These are phyloP conservation scores for Drosophila aff. DNA, from an alignment of 1,140 invertebrate species.

Conservation along the genomic window DNA sequence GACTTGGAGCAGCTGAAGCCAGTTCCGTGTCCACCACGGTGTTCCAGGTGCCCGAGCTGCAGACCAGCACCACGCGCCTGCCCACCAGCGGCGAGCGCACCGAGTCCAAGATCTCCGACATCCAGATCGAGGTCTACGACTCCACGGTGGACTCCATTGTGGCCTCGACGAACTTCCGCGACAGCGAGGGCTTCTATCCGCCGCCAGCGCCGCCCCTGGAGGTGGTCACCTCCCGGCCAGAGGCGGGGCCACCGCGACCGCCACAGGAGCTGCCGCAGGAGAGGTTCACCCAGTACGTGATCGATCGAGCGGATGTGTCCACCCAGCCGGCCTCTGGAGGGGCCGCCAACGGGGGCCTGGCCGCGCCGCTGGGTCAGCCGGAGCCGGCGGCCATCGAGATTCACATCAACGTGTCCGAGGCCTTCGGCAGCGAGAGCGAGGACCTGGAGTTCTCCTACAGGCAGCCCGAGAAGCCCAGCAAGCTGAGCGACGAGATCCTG, in stretches of 20 bases:
- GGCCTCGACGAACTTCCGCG: conserved; percentile 76
- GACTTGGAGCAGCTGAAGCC: background rate
- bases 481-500: conserved; percentile 73
- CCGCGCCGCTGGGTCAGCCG: conserved; percentile 64
- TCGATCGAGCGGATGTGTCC: conserved; percentile 75
- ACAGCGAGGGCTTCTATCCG: conserved; percentile 64
- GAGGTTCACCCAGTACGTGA: conserved; percentile 79
- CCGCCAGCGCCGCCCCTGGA: conserved; percentile 28
- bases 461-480: conserved; percentile 49
- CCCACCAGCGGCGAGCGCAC: conserved; percentile 47
- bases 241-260: background rate
- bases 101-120: conserved; percentile 81
- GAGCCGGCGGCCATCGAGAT: conserved; percentile 82
- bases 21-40: conserved; percentile 70
- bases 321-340: conserved; percentile 62
- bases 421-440: conserved; percentile 76
- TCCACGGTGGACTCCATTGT: conserved; percentile 80
- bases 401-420: conserved; percentile 83
- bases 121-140: conserved; percentile 83
- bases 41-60: conserved; percentile 71
- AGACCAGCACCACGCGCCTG: conserved; percentile 54
- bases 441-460: conserved; percentile 80
- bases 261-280: conserved; percentile 48
- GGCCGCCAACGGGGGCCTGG: background rate
- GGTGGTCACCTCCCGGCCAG: conserved; percentile 47